Evolutionary conservation across 2,797 vertebrate species (phyloP), one percentile per base, ranked within the genome.

Genomic region (Mormyrus hasselquistii): DNA sequence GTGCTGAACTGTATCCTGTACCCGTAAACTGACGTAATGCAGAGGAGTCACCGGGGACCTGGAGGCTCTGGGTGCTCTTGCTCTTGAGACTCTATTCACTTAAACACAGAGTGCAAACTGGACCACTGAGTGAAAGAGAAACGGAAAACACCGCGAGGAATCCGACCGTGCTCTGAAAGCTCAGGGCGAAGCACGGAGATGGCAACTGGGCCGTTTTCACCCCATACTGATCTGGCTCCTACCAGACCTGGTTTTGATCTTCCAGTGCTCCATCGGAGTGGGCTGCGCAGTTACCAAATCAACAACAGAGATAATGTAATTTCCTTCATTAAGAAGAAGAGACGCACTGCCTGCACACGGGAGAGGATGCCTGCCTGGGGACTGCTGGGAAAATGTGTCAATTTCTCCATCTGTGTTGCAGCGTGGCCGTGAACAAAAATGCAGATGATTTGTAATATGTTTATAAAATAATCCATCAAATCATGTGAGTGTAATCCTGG

Each of bases 281-380:
- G 38, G 38, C 6, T 82, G 41, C 76, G 34, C 76, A 41, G 76
- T 82, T 82, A 82, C 38, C 34, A 29, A 82, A 82, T 82, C 16
- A 82, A 82, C 73, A 79, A 79, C 76, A 44, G 76, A 44, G 76
- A 82, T 82, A 82, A 82, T 82, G 76, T 82, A 38, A 82, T 82
- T 82, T 82, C 76, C 76, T 82, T 44, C 38, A 22, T 82, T 44
- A 82, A 47, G 76, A 41, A 82, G 41, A 41, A 82, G 76, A 19
- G 34, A 19, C 16, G 38, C 14, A 38, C 14, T 41, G 34, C 69
- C 69, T 41, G 29, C 69, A 76, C 14, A 38, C 4, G 14, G 16
- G 69, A 76, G 4, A 73, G 38, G 76, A 79, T 38, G 38, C 38
- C 38, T 41, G 16, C 73, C 38, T 16, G 2, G 5, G 7, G 38